phyloP scores from a whole-genome alignment of 2,797 vertebrate genomes.

The Pampus argenteus region DNA sequence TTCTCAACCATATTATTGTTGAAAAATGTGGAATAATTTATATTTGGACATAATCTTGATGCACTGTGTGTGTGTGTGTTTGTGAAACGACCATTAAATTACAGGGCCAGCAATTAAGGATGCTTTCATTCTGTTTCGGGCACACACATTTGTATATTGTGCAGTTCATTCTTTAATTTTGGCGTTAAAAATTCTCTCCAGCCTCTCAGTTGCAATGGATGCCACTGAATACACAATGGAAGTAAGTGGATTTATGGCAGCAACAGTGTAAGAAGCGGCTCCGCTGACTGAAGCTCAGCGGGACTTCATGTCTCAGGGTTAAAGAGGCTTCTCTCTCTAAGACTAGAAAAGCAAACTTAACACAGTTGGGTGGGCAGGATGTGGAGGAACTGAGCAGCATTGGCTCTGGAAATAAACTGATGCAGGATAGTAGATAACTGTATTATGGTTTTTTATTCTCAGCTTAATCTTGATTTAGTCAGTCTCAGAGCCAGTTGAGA shows the following conservation, averaged over 20 bases:
- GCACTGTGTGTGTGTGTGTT: neutral
- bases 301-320: constrained; percentile 53
- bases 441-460: constrained; percentile 13
- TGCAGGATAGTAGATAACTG: constrained; percentile 9
- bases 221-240: constrained; percentile 14
- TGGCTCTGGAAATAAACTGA: constrained; percentile 6
- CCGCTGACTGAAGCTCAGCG: constrained; percentile 32
- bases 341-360: constrained; percentile 21
- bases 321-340: constrained; percentile 41
- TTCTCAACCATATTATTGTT: neutral
- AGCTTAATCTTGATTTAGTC: constrained; percentile 44
- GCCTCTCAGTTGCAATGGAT: neutral
- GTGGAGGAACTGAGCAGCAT: constrained; percentile 7
- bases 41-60: neutral
- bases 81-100: neutral
- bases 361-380: constrained; percentile 11
- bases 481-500: constrained; percentile 28
- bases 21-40: neutral
- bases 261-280: constrained; percentile 29
- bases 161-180: constrained; percentile 1
- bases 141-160: neutral
- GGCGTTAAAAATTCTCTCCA: constrained; percentile 1
- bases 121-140: neutral
- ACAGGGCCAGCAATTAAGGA: neutral
- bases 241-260: constrained; percentile 35